Conservation (phyloP, 2,888 invertebrate genomes). For the Drosophila pegasa region DNA sequence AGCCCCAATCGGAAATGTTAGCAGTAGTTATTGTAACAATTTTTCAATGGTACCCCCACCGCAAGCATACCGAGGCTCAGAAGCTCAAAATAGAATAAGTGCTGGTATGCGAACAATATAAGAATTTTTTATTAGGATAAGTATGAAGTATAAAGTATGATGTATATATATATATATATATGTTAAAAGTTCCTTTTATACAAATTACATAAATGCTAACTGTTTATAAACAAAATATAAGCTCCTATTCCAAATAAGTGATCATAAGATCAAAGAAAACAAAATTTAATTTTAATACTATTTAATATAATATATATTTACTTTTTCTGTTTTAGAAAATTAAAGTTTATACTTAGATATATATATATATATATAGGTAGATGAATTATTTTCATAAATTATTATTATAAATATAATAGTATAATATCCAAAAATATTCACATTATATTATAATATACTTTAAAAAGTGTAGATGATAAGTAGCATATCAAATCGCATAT, state of each 20-base stretch:
- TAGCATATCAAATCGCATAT: constrained; percentile 19
- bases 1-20: constrained; percentile 77
- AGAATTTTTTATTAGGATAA: constrained; percentile 12
- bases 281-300: background rate
- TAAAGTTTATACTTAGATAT: constrained; percentile 6
- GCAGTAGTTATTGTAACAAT: constrained; percentile 81
- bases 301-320: background rate
- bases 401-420: constrained; percentile 1
- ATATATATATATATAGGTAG: constrained; percentile 47
- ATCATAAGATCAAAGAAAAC: constrained; percentile 4
- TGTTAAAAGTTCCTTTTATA: constrained; percentile 62
- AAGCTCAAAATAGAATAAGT: constrained; percentile 77
- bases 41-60: constrained; percentile 68
- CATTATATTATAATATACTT: constrained; percentile 1
- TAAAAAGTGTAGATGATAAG: constrained; percentile 23
- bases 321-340: constrained; percentile 10
- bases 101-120: constrained; percentile 82
- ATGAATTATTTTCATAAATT: constrained; percentile 41
- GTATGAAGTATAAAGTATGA: too few relatives aligned
- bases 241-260: constrained; percentile 10
- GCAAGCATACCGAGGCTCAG: constrained; percentile 68
- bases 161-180: too few relatives aligned
- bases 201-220: constrained; percentile 15
- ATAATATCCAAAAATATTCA: background rate
- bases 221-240: constrained; percentile 2